phyloP scores from a whole-genome alignment of 2,797 vertebrate species.

The Scolopax bukidnonensis region DNA sequence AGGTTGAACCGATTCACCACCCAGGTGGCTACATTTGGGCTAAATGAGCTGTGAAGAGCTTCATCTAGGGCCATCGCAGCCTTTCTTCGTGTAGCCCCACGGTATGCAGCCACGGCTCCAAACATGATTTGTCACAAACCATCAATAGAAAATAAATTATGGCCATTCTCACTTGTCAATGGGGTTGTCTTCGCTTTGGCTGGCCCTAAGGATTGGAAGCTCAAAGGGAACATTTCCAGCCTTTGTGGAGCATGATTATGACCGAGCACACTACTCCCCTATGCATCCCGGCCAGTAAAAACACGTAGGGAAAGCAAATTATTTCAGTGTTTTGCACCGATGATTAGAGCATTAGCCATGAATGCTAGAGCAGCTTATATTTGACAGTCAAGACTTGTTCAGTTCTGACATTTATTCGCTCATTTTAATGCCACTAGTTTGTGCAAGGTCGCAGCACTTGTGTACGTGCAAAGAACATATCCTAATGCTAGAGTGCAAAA shows the following conservation, averaged over 20 bases:
- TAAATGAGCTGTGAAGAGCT: conserved; percentile 99
- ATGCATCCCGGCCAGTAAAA: conserved; percentile 76
- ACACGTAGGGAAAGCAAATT: conserved; percentile 79
- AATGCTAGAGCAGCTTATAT: conserved; percentile 67
- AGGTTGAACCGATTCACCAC: conserved; percentile 90
- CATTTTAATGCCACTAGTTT: conserved; percentile 63
- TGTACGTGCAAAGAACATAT: conserved; percentile 29
- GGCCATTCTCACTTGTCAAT: conserved; percentile 91
- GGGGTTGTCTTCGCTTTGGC: conserved; percentile 85
- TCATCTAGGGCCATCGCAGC: conserved; percentile 84
- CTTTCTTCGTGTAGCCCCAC: conserved; percentile 77
- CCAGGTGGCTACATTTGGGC: conserved; percentile 95
- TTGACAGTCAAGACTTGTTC: conserved; percentile 67
- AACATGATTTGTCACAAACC: conserved; percentile 92
- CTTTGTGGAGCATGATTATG: conserved; percentile 78
- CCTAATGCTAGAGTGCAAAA: conserved; percentile 6
- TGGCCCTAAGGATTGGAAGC: conserved; percentile 79
- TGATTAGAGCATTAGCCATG: conserved; percentile 75
- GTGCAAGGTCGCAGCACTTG: conserved; percentile 31
- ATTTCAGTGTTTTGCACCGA: conserved; percentile 77
- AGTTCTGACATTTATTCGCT: conserved; percentile 69
- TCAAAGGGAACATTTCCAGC: conserved; percentile 81
- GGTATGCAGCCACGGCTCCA: conserved; percentile 82
- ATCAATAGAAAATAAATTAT: conserved; percentile 99
- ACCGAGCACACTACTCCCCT: conserved; percentile 65